Percentiles rank a stretch among this genome's conserved stretches.
Evolutionary conservation across 2,113 vertebrate genomes (phyloP).

Genomic region (Porphyrio hochstetteri): DNA sequence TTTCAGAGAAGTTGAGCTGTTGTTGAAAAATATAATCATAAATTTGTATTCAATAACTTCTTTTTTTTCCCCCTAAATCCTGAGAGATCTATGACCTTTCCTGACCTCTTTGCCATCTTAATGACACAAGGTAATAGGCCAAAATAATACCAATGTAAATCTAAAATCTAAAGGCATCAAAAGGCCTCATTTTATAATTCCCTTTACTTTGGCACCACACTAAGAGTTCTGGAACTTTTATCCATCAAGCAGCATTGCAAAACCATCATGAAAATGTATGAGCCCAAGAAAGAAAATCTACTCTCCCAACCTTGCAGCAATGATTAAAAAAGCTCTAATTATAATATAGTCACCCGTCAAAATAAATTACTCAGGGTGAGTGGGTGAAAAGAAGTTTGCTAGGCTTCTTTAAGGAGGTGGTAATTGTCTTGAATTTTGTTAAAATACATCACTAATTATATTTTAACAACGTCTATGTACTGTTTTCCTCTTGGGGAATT

Average conservation of each 20-base stretch:
- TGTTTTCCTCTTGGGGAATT: background rate
- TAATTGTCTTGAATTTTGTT: constrained; percentile 54
- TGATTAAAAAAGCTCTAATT: constrained; percentile 48
- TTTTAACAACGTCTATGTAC: background rate
- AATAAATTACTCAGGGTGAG: constrained; percentile 58
- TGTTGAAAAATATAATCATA: background rate
- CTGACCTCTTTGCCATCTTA: background rate
- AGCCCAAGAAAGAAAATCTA: constrained; percentile 41
- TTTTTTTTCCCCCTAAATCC: background rate
- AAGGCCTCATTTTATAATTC: background rate
- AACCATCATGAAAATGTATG: constrained; percentile 52
- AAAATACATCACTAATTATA: constrained; percentile 44
- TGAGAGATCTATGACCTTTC: background rate
- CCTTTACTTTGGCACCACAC: background rate
- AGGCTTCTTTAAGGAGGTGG: constrained; percentile 30
- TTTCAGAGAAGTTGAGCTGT: background rate
- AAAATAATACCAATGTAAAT: background rate
- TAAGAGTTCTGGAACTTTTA: background rate
- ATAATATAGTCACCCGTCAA: constrained; percentile 54
- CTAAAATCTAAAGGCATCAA: background rate
- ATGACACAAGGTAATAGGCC: background rate
- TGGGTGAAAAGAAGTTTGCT: constrained; percentile 50
- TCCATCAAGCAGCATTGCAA: constrained; percentile 17
- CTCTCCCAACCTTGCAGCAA: background rate
- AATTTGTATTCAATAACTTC: background rate